Base-by-base conservation (phyloP, 2,888 invertebrate species). In the Caenorhabditis sp. region DNA sequence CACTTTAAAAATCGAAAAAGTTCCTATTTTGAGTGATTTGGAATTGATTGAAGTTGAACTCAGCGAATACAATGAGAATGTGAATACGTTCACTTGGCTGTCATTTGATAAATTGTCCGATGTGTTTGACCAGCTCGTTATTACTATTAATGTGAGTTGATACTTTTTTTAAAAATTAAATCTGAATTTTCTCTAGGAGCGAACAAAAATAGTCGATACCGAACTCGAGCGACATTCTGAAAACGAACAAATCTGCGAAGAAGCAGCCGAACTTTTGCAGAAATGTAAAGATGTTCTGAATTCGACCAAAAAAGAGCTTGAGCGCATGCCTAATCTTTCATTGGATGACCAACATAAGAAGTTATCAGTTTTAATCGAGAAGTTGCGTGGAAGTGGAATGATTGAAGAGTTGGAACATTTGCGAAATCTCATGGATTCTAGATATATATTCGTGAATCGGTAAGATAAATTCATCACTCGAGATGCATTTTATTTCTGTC, bases 351-450 rank as follows among this genome's bases (percentile, higher is more conserved):
- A 70, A 12, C 17, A 31, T 25, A n/a, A 52, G 14, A 65, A 64
- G 14, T 26, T 70, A 21, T 4, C 21, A 2, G 58, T 58, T 23
- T 21, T 70, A 26, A 70, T 70, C 12, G 58, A 62, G n/a, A 62
- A 70, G 25, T 31, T 70, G 4, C 31, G 57, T 20, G 49, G 62
- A 25, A 52, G 58, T 31, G 70, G 70, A 54, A 70, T 70, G 70
- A 53, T 65, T n/a, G 43, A 25, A 20, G 61, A 70, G 4, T 59
- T 70, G 38, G 70, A 70, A 43, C 36, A 62, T 20, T 65, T 61
- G 65, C 36, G 70, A 62, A 65, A 63, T 49, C 20, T 70, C 10
- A 70, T 70, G 70, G 70, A 62, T n/a, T 70, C 70, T 26, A 57
- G 70, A n/a, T 70, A 36, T 62, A 65, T 70, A 10, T 70, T 70